A percentile compares a stretch with the other conserved stretches of the same genome.
Evolutionary conservation across 2,113 vertebrate genomes (phyloP).

Genomic region (Chionodraco myersi): DNA sequence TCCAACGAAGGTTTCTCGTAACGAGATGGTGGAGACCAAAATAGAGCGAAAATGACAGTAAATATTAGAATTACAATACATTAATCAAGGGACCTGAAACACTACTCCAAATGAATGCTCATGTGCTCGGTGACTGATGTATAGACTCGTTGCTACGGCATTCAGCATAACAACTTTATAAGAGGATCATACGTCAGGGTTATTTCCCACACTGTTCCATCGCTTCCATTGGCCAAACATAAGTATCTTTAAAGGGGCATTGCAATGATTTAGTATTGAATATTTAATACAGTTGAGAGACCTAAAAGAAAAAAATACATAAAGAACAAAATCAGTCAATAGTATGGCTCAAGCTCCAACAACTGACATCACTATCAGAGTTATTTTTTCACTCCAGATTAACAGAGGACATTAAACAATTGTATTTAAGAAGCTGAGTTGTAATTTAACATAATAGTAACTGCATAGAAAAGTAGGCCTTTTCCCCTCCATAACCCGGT

Average conservation of each 20-base stretch:
- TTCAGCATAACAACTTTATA: not conserved
- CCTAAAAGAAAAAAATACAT: no score
- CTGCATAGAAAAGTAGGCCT: no score
- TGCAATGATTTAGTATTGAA: not conserved
- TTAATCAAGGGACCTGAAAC: not conserved
- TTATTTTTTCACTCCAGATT: no score
- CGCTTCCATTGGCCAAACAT: not conserved
- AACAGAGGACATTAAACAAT: no score
- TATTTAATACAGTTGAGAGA: not conserved
- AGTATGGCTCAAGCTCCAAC: no score
- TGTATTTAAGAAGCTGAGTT: no score
- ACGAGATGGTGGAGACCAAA: not conserved
- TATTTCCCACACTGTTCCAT: not conserved
- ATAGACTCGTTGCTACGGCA: no score
- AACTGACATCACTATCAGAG: no score
- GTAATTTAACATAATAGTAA: no score
- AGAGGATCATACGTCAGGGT: not conserved
- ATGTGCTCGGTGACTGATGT: not conserved
- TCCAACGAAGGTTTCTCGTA: no score
- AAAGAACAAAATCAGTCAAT: no score
- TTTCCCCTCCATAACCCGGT: not conserved
- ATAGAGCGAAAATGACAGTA: not conserved
- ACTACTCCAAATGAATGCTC: not conserved
- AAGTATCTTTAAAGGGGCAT: not conserved
- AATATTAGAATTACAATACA: not conserved